Conservation (phyloP, 2,888 invertebrate species). For the Cylloceria caligata region DNA sequence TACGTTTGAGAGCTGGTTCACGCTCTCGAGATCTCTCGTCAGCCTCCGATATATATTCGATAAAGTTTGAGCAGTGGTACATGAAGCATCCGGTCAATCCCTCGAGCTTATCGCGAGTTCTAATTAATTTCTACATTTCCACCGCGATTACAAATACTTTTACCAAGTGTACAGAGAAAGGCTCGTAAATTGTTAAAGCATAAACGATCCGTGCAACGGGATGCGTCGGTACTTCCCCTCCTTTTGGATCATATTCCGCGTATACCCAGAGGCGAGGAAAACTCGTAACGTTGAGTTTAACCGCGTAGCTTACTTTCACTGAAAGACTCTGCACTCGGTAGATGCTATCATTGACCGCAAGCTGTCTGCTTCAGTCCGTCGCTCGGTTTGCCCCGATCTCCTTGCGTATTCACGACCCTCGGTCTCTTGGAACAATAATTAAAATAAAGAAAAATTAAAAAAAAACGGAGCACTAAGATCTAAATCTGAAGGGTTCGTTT, state of each 20-base stretch:
- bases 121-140: background rate
- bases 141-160: background rate
- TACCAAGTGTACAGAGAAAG: background rate
- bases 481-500: background rate
- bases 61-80: background rate
- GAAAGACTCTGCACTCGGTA: too few species aligned
- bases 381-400: slow-evolving; percentile 21
- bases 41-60: background rate
- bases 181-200: background rate
- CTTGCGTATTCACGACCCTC: background rate
- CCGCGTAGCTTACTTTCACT: slow-evolving; percentile 64
- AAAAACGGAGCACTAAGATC: background rate
- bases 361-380: slow-evolving; percentile 31
- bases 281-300: slow-evolving; percentile 46
- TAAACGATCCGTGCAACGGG: slow-evolving; percentile 11
- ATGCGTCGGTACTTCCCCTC: slow-evolving; percentile 20
- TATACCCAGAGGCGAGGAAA: slow-evolving; percentile 60
- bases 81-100: background rate
- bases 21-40: slow-evolving; percentile 12
- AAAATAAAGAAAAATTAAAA: slow-evolving; percentile 10
- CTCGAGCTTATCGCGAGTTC: background rate
- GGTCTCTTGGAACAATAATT: background rate
- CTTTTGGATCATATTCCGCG: background rate
- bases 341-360: background rate
- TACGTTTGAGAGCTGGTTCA: slow-evolving; percentile 26